A percentile compares a stretch with the other conserved stretches of the same genome.
phyloP scores from a whole-genome alignment of 1,140 invertebrate species.

The Zaprionus lachaisei region DNA sequence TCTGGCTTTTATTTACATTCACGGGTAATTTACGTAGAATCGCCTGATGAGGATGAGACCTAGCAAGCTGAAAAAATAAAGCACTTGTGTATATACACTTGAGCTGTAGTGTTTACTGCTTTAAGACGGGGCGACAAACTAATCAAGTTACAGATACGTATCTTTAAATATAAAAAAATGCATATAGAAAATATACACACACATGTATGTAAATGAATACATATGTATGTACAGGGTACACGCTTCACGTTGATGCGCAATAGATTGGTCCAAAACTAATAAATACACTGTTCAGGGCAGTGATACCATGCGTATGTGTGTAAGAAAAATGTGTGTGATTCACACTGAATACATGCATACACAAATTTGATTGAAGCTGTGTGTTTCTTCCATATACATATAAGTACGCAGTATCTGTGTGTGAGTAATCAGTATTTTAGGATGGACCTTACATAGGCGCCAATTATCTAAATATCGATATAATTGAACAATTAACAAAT shows the following conservation, averaged over 20 bases:
- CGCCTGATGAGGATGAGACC: neutral
- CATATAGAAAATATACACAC: neutral
- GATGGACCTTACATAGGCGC: slow-evolving; percentile 10
- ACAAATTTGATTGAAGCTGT: slow-evolving; percentile 14
- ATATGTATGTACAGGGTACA: neutral
- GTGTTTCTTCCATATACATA: neutral
- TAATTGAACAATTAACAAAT: neutral
- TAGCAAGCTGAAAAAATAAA: slow-evolving; percentile 16
- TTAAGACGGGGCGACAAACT: slow-evolving; percentile 11
- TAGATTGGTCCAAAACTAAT: slow-evolving; percentile 8
- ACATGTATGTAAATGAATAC: neutral
- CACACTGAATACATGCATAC: slow-evolving; percentile 16
- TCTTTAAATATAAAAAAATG: neutral
- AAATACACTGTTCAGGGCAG: slow-evolving; percentile 17
- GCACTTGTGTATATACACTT: slow-evolving; percentile 25
- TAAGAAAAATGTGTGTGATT: slow-evolving; percentile 11
- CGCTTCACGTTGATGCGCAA: slow-evolving; percentile 18
- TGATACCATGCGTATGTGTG: neutral
- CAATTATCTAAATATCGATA: slow-evolving; percentile 2
- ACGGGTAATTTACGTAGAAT: neutral
- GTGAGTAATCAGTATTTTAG: slow-evolving; percentile 1
- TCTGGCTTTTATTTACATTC: slow-evolving; percentile 31
- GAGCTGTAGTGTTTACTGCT: slow-evolving; percentile 2
- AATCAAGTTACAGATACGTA: slow-evolving; percentile 26
- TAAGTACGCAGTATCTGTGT: neutral